Percentiles rank a stretch among this genome's conserved stretches.
These are phyloP conservation scores for Characodon lateralis DNA, from an alignment of 2,797 vertebrate genomes.

Conservation along the genomic window DNA sequence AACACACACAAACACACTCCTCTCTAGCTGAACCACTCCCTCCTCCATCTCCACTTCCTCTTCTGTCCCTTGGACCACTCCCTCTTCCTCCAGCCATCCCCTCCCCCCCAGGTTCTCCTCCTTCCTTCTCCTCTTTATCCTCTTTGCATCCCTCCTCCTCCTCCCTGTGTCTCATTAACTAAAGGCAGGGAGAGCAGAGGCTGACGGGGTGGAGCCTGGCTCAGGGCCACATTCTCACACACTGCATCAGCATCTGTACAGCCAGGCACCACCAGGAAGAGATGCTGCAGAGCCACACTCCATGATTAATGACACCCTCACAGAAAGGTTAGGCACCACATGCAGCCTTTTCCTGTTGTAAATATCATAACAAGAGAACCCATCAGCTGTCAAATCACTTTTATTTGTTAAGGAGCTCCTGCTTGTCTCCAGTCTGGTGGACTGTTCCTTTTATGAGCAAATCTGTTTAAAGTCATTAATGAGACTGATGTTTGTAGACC, in stretches of 20 bases:
- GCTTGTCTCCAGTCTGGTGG: not conserved
- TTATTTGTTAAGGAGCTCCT: not conserved
- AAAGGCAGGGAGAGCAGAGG: constrained; percentile 31
- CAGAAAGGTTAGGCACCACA: constrained; percentile 9
- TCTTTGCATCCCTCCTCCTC: constrained; percentile 13
- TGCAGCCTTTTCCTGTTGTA: not conserved
- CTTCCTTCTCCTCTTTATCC: not conserved
- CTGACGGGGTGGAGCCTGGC: constrained; percentile 61
- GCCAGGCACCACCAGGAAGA: constrained; percentile 79
- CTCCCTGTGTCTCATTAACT: constrained; percentile 41
- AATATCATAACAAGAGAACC: not conserved
- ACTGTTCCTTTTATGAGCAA: not conserved
- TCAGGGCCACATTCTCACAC: constrained; percentile 37
- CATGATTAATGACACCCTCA: constrained; percentile 38
- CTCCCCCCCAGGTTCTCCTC: not conserved
- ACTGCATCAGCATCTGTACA: constrained; percentile 59
- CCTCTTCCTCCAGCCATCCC: constrained; percentile 20
- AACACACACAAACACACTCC: constrained; percentile 17
- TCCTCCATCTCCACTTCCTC: constrained; percentile 31
- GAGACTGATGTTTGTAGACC: not conserved
- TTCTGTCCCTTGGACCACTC: constrained; percentile 29
- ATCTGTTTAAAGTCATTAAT: not conserved
- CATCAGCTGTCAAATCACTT: not conserved
- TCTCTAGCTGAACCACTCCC: constrained; percentile 34
- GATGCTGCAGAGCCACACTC: constrained; percentile 57